Conservation (phyloP, 2,113 vertebrate species). For the Baryphthengus martii region DNA sequence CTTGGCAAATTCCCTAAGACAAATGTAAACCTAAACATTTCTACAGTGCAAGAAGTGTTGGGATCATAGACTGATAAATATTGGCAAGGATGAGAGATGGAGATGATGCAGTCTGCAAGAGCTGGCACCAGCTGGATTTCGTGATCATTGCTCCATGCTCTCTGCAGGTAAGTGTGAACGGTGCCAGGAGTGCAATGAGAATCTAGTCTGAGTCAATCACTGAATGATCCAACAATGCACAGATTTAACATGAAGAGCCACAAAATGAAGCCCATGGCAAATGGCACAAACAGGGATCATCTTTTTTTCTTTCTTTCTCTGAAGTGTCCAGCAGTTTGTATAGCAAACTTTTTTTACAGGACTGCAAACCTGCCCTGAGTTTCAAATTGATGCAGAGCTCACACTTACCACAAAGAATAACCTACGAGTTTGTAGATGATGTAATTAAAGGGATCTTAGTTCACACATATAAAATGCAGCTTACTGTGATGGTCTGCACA, state of each 20-base stretch:
- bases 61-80: neutral
- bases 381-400: neutral
- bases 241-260: neutral
- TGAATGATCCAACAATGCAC: neutral
- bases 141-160: neutral
- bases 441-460: neutral
- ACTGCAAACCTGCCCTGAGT: neutral
- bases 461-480: neutral
- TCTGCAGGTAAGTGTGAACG: neutral
- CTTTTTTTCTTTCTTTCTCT: neutral
- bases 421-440: neutral
- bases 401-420: neutral
- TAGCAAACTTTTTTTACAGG: neutral
- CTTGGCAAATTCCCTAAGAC: neutral
- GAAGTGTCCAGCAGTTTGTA: neutral
- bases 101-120: neutral
- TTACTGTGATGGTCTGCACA: neutral
- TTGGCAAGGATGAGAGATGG: neutral
- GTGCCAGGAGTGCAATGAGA: neutral
- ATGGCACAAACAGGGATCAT: neutral
- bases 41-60: neutral
- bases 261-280: neutral
- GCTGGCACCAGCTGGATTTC: neutral
- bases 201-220: neutral
- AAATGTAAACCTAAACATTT: neutral